Percentiles rank a stretch among this genome's conserved stretches.
These are phyloP conservation scores for Columbina picui DNA, from an alignment of 2,113 vertebrate species.

Conservation along the genomic window DNA sequence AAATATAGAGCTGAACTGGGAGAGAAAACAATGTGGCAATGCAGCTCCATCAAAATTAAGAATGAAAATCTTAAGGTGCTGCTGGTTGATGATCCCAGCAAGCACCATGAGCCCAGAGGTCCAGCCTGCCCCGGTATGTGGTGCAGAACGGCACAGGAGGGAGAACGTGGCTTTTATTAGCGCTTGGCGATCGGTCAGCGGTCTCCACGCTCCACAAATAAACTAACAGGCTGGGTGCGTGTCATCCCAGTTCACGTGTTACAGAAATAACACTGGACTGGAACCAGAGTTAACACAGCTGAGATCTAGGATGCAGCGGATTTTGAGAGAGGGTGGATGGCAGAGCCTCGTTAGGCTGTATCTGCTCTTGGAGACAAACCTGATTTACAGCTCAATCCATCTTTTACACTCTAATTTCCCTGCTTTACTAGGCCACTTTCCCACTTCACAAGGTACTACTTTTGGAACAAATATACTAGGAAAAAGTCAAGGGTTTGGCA, in stretches of 20 bases:
- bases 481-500: not conserved
- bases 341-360: not conserved
- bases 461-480: not conserved
- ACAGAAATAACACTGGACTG: conserved; percentile 43
- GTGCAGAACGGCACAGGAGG: not conserved
- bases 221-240: not conserved
- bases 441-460: not conserved
- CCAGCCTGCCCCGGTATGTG: not conserved
- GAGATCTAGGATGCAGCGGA: not conserved
- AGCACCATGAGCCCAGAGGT: not conserved
- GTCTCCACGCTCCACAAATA: conserved; percentile 37
- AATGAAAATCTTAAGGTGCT: not conserved
- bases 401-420: not conserved
- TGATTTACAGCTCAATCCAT: not conserved
- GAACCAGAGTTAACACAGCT: conserved; percentile 24
- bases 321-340: not conserved
- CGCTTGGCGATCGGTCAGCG: not conserved
- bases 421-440: not conserved
- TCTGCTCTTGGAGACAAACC: not conserved
- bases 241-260: conserved; percentile 6
- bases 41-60: not conserved
- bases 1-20: not conserved
- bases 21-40: not conserved
- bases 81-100: not conserved
- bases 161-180: not conserved